A percentile compares a stretch with the other conserved stretches of the same genome.
Evolutionary conservation across 2,888 invertebrate species (phyloP).

Genomic region (Nebria salina): DNA sequence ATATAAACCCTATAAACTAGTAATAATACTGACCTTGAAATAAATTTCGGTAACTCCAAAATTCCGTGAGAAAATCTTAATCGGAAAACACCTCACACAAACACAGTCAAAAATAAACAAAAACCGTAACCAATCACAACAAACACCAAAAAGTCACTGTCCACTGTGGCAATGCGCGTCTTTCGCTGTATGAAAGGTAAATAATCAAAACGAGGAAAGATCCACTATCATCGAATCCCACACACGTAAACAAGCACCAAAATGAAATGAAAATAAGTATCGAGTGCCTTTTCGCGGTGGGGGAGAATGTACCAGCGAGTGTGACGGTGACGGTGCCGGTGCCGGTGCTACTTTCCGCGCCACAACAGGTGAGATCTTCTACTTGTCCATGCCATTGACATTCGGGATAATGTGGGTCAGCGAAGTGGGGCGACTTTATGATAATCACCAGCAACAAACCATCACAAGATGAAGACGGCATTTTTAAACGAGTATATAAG

Average conservation of each 20-base stretch:
- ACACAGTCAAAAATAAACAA: not conserved
- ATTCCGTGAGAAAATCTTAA: not conserved
- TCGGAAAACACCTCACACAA: not conserved
- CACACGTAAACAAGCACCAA: not conserved
- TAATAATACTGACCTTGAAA: not conserved
- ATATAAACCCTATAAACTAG: not conserved
- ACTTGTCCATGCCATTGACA: slow-evolving; percentile 58
- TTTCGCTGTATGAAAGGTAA: not conserved
- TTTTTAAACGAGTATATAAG: slow-evolving; percentile 5
- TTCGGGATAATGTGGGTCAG: slow-evolving; percentile 55
- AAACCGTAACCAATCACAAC: not conserved
- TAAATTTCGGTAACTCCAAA: not conserved
- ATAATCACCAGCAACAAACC: slow-evolving; percentile 49
- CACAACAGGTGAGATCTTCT: slow-evolving; percentile 48
- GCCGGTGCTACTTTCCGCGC: slow-evolving; percentile 41
- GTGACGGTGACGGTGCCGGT: not conserved
- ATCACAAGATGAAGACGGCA: slow-evolving; percentile 9
- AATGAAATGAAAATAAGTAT: not conserved
- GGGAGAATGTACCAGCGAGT: not conserved
- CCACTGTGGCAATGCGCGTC: not conserved
- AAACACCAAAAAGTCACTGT: not conserved
- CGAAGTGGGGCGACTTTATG: slow-evolving; percentile 55
- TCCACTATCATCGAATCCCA: not conserved
- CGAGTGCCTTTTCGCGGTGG: not conserved
- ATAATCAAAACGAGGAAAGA: not conserved